Evolutionary conservation across 1,140 invertebrate species (phyloP), one percentile per base, ranked within the genome.

Genomic region (Drosophila pachea): DNA sequence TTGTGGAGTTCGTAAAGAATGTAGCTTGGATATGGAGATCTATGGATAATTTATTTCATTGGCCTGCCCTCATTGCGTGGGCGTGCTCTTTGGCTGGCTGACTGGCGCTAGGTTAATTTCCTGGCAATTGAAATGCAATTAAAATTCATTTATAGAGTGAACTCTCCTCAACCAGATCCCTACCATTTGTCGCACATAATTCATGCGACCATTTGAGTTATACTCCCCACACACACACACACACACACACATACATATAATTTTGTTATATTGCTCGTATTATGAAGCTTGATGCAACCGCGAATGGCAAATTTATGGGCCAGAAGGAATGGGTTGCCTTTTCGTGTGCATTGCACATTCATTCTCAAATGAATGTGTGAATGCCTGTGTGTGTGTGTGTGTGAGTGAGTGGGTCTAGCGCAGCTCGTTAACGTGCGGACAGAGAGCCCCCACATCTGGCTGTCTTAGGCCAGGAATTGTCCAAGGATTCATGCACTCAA

Each of bases 341-440:
- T 86, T 81, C 81, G 81, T 86, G 81, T 81, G 71, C 81, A 77
- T 73, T 77, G 74, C 82, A 81, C 81, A 86, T 86, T 86, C 71
- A 86, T 86, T 86, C 77, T 54, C 48, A 33, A 64, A 64, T 73
- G 12, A 36, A 11, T 7, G 12, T 42, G 7, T 40, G 59, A 14
- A 16, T 56, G 33, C 11, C 12, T 53, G 16, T 40, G 59, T 16
- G 16, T 31, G 45, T 52, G 4, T 38, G n/a, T 33, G 32, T 50
- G 35, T 43, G 31, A 35, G 31, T 36, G 47, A 54, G 5, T 62
- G 43, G 40, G 63, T 65, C 76, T 86, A n/a, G n/a, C n/a, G 81
- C 76, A 79, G 64, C 77, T 81, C 63, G 81, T 77, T 81, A 79
- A 76, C 69, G 43, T 36, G 50, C 50, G 36, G 33, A 53, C 50